Conservation (phyloP, 2,113 vertebrate species). For the Tragelaphus buxtoni region DNA sequence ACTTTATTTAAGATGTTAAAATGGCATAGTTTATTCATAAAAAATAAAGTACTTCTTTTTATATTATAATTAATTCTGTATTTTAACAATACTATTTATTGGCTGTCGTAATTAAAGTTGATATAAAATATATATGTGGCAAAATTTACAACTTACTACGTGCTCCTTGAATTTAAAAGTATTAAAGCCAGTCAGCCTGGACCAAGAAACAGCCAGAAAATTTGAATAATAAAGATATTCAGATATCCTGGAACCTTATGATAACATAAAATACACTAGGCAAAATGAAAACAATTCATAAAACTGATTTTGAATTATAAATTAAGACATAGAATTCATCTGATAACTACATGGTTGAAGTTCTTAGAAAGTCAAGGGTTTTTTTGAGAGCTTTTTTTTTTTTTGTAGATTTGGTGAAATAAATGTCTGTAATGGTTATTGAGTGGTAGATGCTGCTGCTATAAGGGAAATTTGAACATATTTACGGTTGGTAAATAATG, state of each 20-base stretch:
- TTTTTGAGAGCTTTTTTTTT: neutral
- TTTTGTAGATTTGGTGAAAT: neutral
- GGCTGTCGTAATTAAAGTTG: neutral
- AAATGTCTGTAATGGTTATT: neutral
- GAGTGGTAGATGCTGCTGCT: neutral
- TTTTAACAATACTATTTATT: neutral
- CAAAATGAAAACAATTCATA: neutral
- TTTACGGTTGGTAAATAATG: neutral
- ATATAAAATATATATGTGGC: neutral
- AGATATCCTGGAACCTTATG: neutral
- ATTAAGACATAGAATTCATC: neutral
- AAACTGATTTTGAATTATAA: neutral
- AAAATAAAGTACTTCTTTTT: neutral
- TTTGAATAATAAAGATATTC: neutral
- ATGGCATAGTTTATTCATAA: neutral
- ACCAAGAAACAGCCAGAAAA: neutral
- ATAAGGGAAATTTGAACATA: neutral
- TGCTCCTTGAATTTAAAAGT: neutral
- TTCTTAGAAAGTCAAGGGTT: neutral
- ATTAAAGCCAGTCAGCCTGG: neutral
- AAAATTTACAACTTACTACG: neutral
- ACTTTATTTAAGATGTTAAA: neutral
- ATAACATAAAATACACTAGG: neutral
- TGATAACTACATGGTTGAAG: neutral
- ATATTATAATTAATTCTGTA: neutral